A percentile compares a stretch with the other conserved stretches of the same genome.
These are phyloP conservation scores for Enteromius fasciolatus DNA, from an alignment of 2,797 vertebrate genomes.

Conservation along the genomic window DNA sequence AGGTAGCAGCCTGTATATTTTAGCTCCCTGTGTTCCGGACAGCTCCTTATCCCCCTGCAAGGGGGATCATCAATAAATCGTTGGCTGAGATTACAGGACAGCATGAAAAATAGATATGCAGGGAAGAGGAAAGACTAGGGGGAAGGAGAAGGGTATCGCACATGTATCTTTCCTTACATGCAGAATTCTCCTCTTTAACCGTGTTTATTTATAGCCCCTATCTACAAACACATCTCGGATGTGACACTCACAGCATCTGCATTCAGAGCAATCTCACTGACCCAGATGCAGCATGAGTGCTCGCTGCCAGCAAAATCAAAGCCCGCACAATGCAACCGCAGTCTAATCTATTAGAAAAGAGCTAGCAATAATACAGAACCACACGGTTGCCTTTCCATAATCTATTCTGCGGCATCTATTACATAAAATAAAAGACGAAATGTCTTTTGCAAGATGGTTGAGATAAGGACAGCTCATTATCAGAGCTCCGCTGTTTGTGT, in stretches of 20 bases:
- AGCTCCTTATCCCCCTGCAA: constrained; percentile 1
- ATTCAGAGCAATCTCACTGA: constrained; percentile 46
- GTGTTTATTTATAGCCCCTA: constrained; percentile 43
- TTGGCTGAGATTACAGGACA: constrained; percentile 18
- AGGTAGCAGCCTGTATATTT: constrained; percentile 6
- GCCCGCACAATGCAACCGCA: constrained; percentile 28
- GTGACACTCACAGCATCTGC: constrained; percentile 47
- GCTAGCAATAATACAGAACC: neutral
- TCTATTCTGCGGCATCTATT: constrained; percentile 14
- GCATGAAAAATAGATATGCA: constrained; percentile 20
- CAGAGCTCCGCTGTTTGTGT: constrained; percentile 15
- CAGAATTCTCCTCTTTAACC: constrained; percentile 2
- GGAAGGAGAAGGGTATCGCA: neutral
- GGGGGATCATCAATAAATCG: constrained; percentile 20
- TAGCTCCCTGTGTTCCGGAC: neutral
- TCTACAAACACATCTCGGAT: constrained; percentile 47
- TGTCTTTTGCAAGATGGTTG: constrained; percentile 32
- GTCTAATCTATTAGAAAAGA: constrained; percentile 30
- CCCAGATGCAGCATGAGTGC: constrained; percentile 45
- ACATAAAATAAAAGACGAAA: constrained; percentile 5
- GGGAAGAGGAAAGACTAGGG: constrained; percentile 26
- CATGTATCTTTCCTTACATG: neutral
- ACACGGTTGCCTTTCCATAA: neutral
- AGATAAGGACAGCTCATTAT: constrained; percentile 36
- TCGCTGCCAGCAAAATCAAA: constrained; percentile 44